Percentiles rank a stretch among this genome's conserved stretches.
Conservation (phyloP, 37 sponge, comb jelly and placozoan species). For the Theonella swinhoei region DNA sequence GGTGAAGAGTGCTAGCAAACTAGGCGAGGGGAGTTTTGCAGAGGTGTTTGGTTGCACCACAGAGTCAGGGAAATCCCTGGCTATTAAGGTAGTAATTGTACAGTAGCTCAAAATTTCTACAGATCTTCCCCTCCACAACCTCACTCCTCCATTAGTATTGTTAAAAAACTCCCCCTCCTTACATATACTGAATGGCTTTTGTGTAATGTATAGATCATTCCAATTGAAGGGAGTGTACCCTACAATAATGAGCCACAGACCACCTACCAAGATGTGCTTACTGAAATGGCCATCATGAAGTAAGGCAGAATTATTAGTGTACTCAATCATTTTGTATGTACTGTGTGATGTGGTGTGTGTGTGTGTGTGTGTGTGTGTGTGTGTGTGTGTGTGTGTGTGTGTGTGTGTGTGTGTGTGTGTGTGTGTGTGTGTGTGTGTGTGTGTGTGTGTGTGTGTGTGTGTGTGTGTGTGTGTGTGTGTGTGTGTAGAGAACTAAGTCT, state of each 20-base stretch:
- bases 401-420: too few relatives aligned
- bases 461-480: too few relatives aligned
- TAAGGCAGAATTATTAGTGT: not conserved
- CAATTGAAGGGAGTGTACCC: conserved; percentile 47
- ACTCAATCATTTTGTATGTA: too few relatives aligned
- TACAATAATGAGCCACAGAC: conserved; percentile 62
- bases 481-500: not conserved
- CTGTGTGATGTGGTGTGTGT: too few relatives aligned
- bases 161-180: too few relatives aligned
- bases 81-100: conserved; percentile 36
- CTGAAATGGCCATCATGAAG: conserved; percentile 52
- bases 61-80: conserved; percentile 9
- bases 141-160: not conserved
- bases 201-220: conserved; percentile 39
- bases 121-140: not conserved
- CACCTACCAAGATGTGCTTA: conserved; percentile 53
- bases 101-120: too few relatives aligned
- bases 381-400: too few relatives aligned
- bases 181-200: not conserved
- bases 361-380: too few relatives aligned
- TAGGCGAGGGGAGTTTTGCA: conserved; percentile 57
- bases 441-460: too few relatives aligned
- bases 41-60: conserved; percentile 45
- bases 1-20: conserved; percentile 22
- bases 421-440: too few relatives aligned